Base-by-base conservation (phyloP, 2,888 invertebrate species). In the Hylaea fasciaria region DNA sequence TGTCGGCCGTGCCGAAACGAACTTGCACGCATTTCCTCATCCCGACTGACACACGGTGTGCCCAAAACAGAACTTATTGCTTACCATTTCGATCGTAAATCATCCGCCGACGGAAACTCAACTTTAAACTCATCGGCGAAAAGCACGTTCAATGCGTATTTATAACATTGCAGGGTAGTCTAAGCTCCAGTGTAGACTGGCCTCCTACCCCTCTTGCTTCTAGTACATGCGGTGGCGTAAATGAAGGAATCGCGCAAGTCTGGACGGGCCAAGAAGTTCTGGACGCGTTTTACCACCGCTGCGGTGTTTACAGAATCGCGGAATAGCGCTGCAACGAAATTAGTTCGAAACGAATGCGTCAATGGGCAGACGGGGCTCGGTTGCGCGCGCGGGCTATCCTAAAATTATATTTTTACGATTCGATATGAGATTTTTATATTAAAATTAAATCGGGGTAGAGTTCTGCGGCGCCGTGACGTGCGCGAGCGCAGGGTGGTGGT, bases 251-350 rank as follows among this genome's bases (percentile, higher is more conserved):
- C 56, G 56, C 57, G 69, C 64, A 71, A 72, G 71, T 75, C 69
- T 70, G 66, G 68, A 77, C 53, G 74, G 85, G 49, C 78, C 89
- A 80, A 71, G 55, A 57, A 70, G 73, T 44, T 69, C 69, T 89
- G 87, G 90, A 53, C 80, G 73, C 62, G 72, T 78, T 82, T 83
- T 80, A 78, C 76, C 80, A 71, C 82, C 83, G 77, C 78, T 77
- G 82, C 70, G 82, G 78, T 91, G 91, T 91, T 92, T 91, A 92
- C 91, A 90, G 90, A 90, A 91, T 81, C 87, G 85, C 84, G 91
- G 91, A 91, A 91, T 90, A 88, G 85, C 82, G 86, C 86, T 91
- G 91, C 91, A 92, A 89, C 89, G 88, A 89, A 91, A 88, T 92
- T 91, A 92, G 91, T 92, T 82, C 74, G 86, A 87, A 89, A 85